These are phyloP conservation scores for Nasonia longicornis DNA, from an alignment of 1,140 invertebrate genomes.

Conservation along the genomic window DNA sequence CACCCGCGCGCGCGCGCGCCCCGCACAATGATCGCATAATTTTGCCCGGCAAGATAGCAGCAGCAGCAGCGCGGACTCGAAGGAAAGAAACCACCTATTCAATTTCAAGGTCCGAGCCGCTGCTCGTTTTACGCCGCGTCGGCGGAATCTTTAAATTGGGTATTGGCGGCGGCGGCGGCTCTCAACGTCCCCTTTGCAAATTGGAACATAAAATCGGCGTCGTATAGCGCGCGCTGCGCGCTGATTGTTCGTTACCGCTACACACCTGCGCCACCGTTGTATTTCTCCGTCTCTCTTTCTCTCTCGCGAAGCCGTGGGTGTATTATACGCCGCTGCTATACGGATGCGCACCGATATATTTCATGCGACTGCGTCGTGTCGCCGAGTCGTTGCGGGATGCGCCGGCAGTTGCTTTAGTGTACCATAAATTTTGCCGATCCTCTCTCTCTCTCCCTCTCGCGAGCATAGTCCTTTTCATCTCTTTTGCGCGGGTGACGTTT, in stretches of 20 bases:
- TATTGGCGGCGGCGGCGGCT: slow-evolving; percentile 28
- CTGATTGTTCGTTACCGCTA: slow-evolving; percentile 41
- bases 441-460: too few species aligned
- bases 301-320: background rate
- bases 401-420: slow-evolving; percentile 18
- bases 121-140: slow-evolving; percentile 44
- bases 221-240: slow-evolving; percentile 25
- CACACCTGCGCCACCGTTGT: background rate
- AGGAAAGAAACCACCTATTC: slow-evolving; percentile 39
- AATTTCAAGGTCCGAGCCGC: slow-evolving; percentile 43
- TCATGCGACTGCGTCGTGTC: slow-evolving; percentile 30
- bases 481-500: background rate
- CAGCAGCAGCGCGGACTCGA: background rate
- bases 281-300: background rate
- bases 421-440: slow-evolving; percentile 35
- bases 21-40: slow-evolving; percentile 47
- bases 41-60: slow-evolving; percentile 17
- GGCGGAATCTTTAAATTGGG: slow-evolving; percentile 48
- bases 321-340: background rate
- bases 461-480: background rate
- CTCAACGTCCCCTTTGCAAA: slow-evolving; percentile 44
- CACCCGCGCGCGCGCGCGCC: slow-evolving; percentile 11
- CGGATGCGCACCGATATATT: slow-evolving; percentile 28
- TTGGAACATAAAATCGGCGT: slow-evolving; percentile 47
- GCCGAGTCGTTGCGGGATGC: slow-evolving; percentile 23